Evolutionary conservation across 2,113 vertebrate species (phyloP).

Genomic region (Nycticryphes semicollaris): DNA sequence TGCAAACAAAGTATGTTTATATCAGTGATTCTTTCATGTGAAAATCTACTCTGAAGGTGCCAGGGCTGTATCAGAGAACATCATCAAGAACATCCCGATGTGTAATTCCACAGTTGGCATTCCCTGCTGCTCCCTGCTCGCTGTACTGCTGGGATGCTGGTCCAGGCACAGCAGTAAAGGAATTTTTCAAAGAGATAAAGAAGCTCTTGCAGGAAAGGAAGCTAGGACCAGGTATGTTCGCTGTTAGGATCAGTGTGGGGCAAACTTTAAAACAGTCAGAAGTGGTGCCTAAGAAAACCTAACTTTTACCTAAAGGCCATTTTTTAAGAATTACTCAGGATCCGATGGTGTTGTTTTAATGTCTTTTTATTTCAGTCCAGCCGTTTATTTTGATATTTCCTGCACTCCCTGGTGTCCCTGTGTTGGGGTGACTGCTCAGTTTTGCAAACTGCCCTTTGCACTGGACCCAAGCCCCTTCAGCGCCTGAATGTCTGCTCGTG

Average conservation of each 20-base stretch:
- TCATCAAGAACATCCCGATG: not conserved
- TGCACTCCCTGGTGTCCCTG: not conserved
- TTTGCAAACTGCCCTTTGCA: not conserved
- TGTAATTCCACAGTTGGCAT: not conserved
- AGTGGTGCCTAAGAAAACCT: not conserved
- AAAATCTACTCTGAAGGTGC: conserved; percentile 1
- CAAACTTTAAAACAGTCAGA: not conserved
- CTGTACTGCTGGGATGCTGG: not conserved
- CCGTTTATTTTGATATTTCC: not conserved
- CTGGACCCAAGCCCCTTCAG: not conserved
- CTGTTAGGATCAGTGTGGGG: not conserved
- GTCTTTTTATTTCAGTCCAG: not conserved
- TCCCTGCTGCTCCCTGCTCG: not conserved
- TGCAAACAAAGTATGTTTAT: not conserved
- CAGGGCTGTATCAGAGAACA: conserved; percentile 7
- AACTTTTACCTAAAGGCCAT: not conserved
- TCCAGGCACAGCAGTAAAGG: not conserved
- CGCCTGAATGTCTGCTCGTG: too few species aligned
- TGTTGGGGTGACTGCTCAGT: not conserved
- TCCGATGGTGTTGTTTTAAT: accelerated
- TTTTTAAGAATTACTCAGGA: not conserved
- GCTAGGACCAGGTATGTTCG: accelerated
- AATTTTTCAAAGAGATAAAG: too few species aligned
- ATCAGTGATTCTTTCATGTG: not conserved
- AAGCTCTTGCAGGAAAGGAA: not conserved